Percentiles rank a stretch among this genome's conserved stretches.
Conservation (phyloP, 2,113 vertebrate genomes). For the Oryctolagus cuniculus region DNA sequence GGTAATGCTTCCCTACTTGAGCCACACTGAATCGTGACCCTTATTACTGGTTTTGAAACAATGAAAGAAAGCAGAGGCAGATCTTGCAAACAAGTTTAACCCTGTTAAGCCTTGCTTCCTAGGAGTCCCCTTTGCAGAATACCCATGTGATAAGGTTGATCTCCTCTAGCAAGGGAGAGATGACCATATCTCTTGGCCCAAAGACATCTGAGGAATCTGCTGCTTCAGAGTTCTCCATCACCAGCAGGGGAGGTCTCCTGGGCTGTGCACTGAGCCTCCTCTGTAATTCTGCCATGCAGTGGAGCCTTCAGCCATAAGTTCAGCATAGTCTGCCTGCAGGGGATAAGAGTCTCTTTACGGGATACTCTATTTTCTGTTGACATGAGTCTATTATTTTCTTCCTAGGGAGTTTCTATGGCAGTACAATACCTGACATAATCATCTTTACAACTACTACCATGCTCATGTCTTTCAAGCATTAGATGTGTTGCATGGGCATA, state of each 20-base stretch:
- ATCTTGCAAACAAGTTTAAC: not conserved
- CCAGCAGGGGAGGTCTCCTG: not conserved
- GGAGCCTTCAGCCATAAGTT: not conserved
- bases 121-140: not conserved
- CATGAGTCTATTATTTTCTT: not conserved
- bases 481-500: not conserved
- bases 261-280: not conserved
- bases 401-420: not conserved
- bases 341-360: not conserved
- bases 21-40: not conserved
- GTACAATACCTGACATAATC: not conserved
- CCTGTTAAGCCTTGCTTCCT: not conserved
- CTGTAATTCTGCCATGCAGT: not conserved
- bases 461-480: not conserved
- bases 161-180: not conserved
- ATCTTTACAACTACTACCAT: not conserved
- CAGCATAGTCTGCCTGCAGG: not conserved
- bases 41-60: not conserved
- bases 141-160: not conserved
- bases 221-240: not conserved
- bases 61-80: constrained; percentile 2
- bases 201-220: not conserved
- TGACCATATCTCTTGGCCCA: not conserved
- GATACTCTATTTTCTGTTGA: not conserved
- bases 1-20: not conserved